A percentile compares a stretch with the other conserved stretches of the same genome.
phyloP scores from a whole-genome alignment of 1,140 invertebrate genomes.

The Zaprionus vittiger region DNA sequence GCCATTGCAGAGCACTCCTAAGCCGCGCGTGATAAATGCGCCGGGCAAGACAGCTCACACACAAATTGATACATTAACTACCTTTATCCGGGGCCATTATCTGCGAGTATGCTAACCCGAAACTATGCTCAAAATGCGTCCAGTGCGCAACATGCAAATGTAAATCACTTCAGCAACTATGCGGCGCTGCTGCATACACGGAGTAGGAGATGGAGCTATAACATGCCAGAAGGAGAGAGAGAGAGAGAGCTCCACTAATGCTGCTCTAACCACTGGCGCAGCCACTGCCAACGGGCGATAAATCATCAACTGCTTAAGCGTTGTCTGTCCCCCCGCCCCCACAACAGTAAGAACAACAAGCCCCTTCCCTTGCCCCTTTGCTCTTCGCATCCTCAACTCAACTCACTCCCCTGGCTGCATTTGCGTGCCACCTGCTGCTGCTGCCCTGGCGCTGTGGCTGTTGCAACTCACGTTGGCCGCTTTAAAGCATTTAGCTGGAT shows the following conservation, averaged over 20 bases:
- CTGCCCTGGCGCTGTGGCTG: constrained; percentile 27
- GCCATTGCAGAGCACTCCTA: constrained; percentile 9
- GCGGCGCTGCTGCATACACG: neutral
- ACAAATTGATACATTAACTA: constrained; percentile 79
- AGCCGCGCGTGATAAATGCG: constrained; percentile 28
- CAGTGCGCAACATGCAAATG: constrained; percentile 75
- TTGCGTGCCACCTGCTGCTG: constrained; percentile 45
- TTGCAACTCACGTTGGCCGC: constrained; percentile 67
- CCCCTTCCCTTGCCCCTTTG: neutral
- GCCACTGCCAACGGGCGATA: constrained; percentile 68
- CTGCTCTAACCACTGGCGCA: constrained; percentile 36
- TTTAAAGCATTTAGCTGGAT: constrained; percentile 79
- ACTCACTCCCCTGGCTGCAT: constrained; percentile 17
- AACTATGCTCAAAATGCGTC: constrained; percentile 78
- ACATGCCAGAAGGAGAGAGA: neutral
- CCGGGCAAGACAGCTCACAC: constrained; percentile 13
- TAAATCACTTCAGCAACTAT: constrained; percentile 70
- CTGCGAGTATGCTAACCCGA: constrained; percentile 47
- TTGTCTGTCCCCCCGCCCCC: constrained; percentile 42
- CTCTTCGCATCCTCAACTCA: neutral
- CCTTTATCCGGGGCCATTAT: constrained; percentile 77
- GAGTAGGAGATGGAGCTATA: neutral
- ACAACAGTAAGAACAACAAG: constrained; percentile 9
- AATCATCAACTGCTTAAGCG: constrained; percentile 80
- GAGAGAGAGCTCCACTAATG: constrained; percentile 25